A percentile compares a stretch with the other conserved stretches of the same genome.
These are phyloP conservation scores for Cydia pomonella DNA, from an alignment of 1,140 invertebrate species.

Conservation along the genomic window DNA sequence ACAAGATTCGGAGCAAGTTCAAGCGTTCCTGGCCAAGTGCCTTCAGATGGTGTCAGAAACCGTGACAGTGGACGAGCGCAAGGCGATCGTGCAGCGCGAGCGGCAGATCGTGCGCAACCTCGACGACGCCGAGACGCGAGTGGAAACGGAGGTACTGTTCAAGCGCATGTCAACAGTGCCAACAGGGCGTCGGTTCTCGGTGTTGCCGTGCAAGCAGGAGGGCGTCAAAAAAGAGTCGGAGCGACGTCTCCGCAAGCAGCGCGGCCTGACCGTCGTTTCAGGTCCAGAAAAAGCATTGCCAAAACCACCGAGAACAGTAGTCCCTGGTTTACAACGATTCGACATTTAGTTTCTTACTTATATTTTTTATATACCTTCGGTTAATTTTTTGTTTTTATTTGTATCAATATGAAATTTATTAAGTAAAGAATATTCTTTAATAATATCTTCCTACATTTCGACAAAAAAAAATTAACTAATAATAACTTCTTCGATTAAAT, in stretches of 20 bases:
- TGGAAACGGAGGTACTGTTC: constrained; percentile 66
- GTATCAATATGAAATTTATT: background rate
- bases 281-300: constrained; percentile 59
- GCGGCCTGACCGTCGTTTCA: constrained; percentile 64
- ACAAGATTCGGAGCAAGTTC: constrained; percentile 65
- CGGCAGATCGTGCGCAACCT: constrained; percentile 62
- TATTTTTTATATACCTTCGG: background rate
- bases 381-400: background rate
- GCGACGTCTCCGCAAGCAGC: constrained; percentile 55
- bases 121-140: constrained; percentile 50
- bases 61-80: constrained; percentile 62
- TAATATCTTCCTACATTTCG: too few relatives aligned
- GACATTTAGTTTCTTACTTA: constrained; percentile 51
- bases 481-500: too few relatives aligned
- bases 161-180: constrained; percentile 72
- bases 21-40: constrained; percentile 67
- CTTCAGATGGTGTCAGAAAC: constrained; percentile 64
- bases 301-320: constrained; percentile 57
- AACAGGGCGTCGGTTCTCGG: constrained; percentile 63
- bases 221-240: constrained; percentile 46
- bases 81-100: constrained; percentile 64
- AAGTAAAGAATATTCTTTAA: too few relatives aligned
- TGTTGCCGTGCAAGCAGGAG: constrained; percentile 62
- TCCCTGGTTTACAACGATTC: constrained; percentile 66
- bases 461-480: too few relatives aligned